Conservation (phyloP, 2,113 vertebrate species). For the Coryphaenoides rupestris region DNA sequence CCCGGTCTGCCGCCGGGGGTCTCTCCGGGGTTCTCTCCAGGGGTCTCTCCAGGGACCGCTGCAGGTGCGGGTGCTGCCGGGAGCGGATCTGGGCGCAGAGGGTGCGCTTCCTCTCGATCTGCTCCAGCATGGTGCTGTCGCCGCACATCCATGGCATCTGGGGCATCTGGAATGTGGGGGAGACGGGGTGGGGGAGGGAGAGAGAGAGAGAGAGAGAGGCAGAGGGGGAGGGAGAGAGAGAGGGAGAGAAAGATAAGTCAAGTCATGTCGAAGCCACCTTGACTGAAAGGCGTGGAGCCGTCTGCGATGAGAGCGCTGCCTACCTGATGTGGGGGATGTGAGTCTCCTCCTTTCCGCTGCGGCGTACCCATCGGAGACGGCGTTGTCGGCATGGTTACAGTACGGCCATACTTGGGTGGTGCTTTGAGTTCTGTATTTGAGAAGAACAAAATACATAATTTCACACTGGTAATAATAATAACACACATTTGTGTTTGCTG, state of each 20-base stretch:
- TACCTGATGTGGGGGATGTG: conserved; percentile 60
- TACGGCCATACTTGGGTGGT: conserved; percentile 82
- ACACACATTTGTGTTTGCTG: no score
- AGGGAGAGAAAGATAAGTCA: no score
- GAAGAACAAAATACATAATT: not conserved
- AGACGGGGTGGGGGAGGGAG: no score
- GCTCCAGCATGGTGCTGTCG: conserved; percentile 95
- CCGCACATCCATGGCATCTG: conserved; percentile 96
- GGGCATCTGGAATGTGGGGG: conserved; percentile 80
- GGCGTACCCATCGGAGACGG: conserved; percentile 85
- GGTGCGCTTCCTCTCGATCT: conserved; percentile 95
- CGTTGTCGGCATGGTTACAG: conserved; percentile 83
- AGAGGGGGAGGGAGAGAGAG: not conserved
- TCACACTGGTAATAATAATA: not conserved
- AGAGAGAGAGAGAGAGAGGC: no score
- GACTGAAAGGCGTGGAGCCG: no score
- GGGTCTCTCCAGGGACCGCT: conserved; percentile 65
- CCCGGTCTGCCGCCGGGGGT: conserved; percentile 46
- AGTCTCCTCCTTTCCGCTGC: conserved; percentile 82
- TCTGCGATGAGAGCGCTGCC: not conserved
- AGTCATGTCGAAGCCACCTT: no score
- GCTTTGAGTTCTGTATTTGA: conserved; percentile 79
- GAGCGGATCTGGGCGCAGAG: conserved; percentile 94
- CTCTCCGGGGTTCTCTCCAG: conserved; percentile 42
- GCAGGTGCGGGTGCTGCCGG: conserved; percentile 84